Evolutionary conservation across 1,140 invertebrate genomes (phyloP).

Genomic region (Drosophila funebris): DNA sequence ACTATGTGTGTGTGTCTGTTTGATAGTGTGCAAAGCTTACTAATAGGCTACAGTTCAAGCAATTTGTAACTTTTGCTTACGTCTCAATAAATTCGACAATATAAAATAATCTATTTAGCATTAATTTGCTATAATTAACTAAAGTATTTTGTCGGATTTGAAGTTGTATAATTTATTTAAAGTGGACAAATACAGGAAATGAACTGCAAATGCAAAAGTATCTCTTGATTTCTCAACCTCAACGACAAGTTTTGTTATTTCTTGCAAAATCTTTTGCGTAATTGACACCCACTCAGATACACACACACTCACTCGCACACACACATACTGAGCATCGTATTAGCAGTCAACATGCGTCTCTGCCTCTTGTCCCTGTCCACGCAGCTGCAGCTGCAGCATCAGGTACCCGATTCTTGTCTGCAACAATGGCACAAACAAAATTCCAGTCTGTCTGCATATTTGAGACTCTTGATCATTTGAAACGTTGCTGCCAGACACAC

Average conservation of each 20-base stretch:
- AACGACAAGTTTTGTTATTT: conserved; percentile 37
- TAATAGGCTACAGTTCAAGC: conserved; percentile 9
- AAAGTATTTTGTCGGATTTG: background rate
- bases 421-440: conserved; percentile 39
- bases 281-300: conserved; percentile 49
- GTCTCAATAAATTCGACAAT: background rate
- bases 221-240: background rate
- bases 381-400: conserved; percentile 13
- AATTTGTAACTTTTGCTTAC: background rate
- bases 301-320: background rate
- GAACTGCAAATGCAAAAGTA: background rate
- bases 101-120: background rate
- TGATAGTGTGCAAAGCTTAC: conserved; percentile 5
- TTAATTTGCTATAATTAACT: background rate
- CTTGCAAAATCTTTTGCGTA: conserved; percentile 45
- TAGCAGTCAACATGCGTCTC: conserved; percentile 37
- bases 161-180: background rate
- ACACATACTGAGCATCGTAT: conserved; percentile 15
- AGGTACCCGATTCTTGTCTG: conserved; percentile 1
- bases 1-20: conserved; percentile 9
- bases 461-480: conserved; percentile 76
- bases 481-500: conserved; percentile 35
- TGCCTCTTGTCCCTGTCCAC: background rate
- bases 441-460: conserved; percentile 78
- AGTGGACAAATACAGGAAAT: no score